Conservation (phyloP, 2,888 invertebrate species). For the Cosmia trapezina region DNA sequence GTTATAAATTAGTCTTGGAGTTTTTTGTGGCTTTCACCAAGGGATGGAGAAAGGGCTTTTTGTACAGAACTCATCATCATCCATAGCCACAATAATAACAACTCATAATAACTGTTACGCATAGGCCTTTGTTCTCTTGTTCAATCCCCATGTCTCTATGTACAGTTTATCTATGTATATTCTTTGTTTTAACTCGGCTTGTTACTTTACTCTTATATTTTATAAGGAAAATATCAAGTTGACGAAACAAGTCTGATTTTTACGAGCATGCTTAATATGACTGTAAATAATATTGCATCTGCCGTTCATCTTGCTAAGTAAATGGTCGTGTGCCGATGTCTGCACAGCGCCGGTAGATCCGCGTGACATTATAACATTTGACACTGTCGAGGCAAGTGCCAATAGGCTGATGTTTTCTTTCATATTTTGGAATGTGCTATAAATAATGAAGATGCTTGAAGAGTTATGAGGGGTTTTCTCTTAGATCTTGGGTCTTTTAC, state of each 20-base stretch:
- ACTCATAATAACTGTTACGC: too few relatives aligned
- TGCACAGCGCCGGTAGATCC: slow-evolving; percentile 14
- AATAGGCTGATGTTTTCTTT: slow-evolving; percentile 4
- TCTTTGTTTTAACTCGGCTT: background rate
- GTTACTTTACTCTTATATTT: background rate
- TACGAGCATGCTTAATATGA: background rate
- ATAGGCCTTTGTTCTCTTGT: too few relatives aligned
- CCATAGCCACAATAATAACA: too few relatives aligned
- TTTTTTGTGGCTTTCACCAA: background rate
- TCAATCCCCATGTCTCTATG: too few relatives aligned
- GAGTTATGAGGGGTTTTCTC: background rate
- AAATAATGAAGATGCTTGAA: slow-evolving; percentile 12
- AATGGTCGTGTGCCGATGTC: slow-evolving; percentile 19
- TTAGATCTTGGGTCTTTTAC: background rate
- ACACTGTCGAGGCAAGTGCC: background rate
- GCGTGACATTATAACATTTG: slow-evolving; percentile 44
- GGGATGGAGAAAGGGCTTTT: too few relatives aligned
- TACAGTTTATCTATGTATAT: background rate
- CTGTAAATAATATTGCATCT: background rate
- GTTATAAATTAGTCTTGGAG: too few relatives aligned
- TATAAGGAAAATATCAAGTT: background rate
- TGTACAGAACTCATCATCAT: too few relatives aligned
- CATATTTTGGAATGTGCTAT: background rate
- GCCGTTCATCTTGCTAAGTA: slow-evolving; percentile 3
- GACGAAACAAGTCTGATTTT: background rate